Conservation (phyloP, 1,140 invertebrate genomes). For the Drosophila repletoides region DNA sequence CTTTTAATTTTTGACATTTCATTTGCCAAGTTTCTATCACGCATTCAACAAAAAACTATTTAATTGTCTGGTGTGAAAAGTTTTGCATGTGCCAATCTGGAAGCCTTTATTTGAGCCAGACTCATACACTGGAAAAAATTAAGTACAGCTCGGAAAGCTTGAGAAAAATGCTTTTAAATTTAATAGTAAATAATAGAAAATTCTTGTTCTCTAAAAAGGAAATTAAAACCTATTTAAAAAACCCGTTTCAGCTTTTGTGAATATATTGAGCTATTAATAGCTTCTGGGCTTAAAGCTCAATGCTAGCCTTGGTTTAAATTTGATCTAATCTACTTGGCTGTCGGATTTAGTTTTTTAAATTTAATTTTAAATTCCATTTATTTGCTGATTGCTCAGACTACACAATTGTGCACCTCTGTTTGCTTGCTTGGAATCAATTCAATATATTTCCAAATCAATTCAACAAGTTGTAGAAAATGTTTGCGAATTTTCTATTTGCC, state of each 20-base stretch:
- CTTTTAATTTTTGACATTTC: slow-evolving; percentile 66
- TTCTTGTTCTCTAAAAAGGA: no score
- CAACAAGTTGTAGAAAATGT: slow-evolving; percentile 36
- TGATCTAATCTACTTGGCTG: no score
- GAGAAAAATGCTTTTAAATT: background rate
- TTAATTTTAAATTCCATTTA: no score
- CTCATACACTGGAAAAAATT: no score
- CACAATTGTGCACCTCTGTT: slow-evolving; percentile 49
- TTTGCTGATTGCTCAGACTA: background rate
- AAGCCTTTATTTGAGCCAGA: background rate
- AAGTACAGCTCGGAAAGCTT: background rate
- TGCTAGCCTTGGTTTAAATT: no score
- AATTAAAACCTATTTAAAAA: no score
- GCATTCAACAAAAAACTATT: slow-evolving; percentile 23
- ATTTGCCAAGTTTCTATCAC: slow-evolving; percentile 44
- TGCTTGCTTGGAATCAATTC: slow-evolving; percentile 56
- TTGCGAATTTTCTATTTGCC: slow-evolving; percentile 56
- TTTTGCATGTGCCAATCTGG: slow-evolving; percentile 34
- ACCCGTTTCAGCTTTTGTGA: no score
- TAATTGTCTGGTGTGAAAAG: slow-evolving; percentile 46
- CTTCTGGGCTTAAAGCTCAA: no score
- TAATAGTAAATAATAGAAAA: no score
- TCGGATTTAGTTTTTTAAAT: no score
- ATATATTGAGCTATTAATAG: no score
- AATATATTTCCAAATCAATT: slow-evolving; percentile 19